Percentiles rank a stretch among this genome's conserved stretches.
These are phyloP conservation scores for Phainopepla nitens DNA, from an alignment of 2,113 vertebrate genomes.

Conservation along the genomic window DNA sequence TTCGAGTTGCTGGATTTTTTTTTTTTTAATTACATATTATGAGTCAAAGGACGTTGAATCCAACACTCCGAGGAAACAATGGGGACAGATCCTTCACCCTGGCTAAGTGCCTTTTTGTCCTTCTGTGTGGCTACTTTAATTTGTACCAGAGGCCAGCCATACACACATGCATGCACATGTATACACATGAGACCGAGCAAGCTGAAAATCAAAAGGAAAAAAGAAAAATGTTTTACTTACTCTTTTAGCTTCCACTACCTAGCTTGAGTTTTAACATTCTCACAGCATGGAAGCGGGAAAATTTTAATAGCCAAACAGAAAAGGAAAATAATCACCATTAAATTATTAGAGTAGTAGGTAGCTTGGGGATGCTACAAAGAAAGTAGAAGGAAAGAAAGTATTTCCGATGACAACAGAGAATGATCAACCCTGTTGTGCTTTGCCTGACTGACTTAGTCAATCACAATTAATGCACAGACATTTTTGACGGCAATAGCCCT, in stretches of 20 bases:
- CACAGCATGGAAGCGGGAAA: neutral
- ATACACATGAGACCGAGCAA: neutral
- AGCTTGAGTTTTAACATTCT: neutral
- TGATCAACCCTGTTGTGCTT: neutral
- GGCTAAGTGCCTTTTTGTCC: constrained; percentile 42
- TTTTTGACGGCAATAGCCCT: neutral
- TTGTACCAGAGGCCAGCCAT: constrained; percentile 36
- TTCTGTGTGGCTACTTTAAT: constrained; percentile 59
- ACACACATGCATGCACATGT: neutral
- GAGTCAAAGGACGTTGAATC: constrained; percentile 49
- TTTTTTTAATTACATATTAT: constrained; percentile 24
- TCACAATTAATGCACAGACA: neutral
- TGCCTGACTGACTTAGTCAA: neutral
- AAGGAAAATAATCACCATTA: neutral
- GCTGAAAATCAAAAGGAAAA: neutral
- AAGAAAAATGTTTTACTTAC: neutral
- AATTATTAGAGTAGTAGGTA: neutral
- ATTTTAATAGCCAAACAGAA: neutral
- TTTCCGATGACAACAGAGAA: neutral
- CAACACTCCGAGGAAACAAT: constrained; percentile 22
- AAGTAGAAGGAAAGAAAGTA: neutral
- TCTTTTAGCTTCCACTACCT: neutral
- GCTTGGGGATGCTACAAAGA: neutral
- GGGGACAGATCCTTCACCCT: constrained; percentile 26
- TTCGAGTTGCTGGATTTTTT: neutral